Base-by-base conservation (phyloP, 2,888 invertebrate species). In the Lepeophtheirus nordmannii region DNA sequence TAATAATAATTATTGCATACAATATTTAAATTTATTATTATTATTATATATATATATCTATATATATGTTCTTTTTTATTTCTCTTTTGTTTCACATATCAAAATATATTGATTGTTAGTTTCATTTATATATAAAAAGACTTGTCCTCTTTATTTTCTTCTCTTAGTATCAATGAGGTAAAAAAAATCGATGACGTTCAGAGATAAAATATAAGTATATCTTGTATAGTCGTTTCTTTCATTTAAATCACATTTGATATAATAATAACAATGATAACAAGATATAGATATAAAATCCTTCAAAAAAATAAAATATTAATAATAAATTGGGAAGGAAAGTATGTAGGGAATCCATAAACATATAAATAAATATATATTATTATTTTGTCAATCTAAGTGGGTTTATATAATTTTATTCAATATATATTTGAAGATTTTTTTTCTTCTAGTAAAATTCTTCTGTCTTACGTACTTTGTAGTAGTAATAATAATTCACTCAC, bases 81-180 rank as follows among this genome's bases (percentile, higher is more conserved):
- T 46, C 53, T 46, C 17, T 46, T 46, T 46, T 46, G 53, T 46
- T 46, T 46, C n/a, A 46, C 53, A 46, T 46, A 46, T 46, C 53
- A 46, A 46, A 46, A 46, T 46, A 46, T 46, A 46, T 46, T 46
- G n/a, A n/a, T 17, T 46, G 53, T 46, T 46, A 46, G 53, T 46
- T 46, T 17, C 14, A n/a, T 14, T 46, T 46, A 14, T 17, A 46
- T n/a, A 46, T n/a, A 14, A 46, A 46, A 46, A 46, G 2, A 5
- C 8, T 2, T 46, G 1, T 46, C 8, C 2, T 7, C 9, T 58
- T 58, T 5, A 7, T 17, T 20, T 14, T n/a, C 5, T 7, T 30
- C 22, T 58, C 14, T 1, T 23, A 17, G 14, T 58, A 20, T 5
- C n/a, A n/a, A n/a, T 30, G 30, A 30, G 30, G 30, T 30, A 30